Conservation (phyloP, 1,140 invertebrate genomes). For the Steinernema feltiae region DNA sequence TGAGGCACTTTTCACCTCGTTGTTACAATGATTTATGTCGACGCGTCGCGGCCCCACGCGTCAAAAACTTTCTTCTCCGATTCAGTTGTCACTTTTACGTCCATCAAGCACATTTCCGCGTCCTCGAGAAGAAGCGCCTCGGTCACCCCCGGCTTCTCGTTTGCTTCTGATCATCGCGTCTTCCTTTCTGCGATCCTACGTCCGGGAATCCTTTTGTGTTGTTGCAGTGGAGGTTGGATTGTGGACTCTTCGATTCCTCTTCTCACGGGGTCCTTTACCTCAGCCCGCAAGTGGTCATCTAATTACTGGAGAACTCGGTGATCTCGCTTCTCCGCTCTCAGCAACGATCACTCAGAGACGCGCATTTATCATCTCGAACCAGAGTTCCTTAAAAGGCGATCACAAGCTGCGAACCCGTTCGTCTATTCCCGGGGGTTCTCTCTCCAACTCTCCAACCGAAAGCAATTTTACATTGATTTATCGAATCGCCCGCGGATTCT, state of each 20-base stretch:
- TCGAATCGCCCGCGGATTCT: conserved; percentile 10
- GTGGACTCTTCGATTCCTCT: too few species aligned
- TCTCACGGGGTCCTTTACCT: too few species aligned
- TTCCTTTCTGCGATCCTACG: too few species aligned
- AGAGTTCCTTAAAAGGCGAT: neutral
- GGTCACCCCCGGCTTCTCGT: neutral
- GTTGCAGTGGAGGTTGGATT: too few species aligned
- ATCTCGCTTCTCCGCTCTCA: too few species aligned
- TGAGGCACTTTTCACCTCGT: neutral
- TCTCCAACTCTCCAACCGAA: conserved; percentile 1
- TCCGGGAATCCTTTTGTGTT: too few species aligned
- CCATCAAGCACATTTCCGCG: neutral
- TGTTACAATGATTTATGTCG: conserved; percentile 13
- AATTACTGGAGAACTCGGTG: too few species aligned
- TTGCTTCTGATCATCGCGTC: too few species aligned
- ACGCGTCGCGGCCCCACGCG: neutral
- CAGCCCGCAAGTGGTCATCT: too few species aligned
- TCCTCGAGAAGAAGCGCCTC: neutral
- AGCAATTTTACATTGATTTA: conserved; percentile 15
- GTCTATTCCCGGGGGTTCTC: neutral
- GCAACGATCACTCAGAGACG: too few species aligned
- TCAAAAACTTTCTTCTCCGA: conserved; percentile 6
- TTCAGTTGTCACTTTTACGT: conserved; percentile 6
- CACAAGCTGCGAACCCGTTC: neutral
- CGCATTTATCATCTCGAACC: too few species aligned